Evolutionary conservation across 1,140 invertebrate genomes (phyloP).

Genomic region (Polypedilum vanderplanki): DNA sequence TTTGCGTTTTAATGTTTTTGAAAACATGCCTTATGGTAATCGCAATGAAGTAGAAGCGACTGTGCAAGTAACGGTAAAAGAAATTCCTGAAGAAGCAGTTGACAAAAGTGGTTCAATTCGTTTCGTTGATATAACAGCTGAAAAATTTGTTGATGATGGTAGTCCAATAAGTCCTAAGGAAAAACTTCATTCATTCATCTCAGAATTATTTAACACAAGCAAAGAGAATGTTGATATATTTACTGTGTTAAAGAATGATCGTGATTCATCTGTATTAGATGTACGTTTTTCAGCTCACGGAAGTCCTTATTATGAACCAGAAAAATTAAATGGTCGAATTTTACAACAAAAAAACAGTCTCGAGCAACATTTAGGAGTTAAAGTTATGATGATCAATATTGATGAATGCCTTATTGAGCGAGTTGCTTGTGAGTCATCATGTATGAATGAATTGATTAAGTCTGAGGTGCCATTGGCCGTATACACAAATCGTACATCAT

Average conservation of each 20-base stretch:
- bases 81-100: slow-evolving; percentile 83
- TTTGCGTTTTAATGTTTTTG: slow-evolving; percentile 64
- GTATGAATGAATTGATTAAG: slow-evolving; percentile 63
- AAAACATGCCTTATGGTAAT: slow-evolving; percentile 47
- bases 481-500: slow-evolving; percentile 82
- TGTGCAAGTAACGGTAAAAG: slow-evolving; percentile 76
- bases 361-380: slow-evolving; percentile 60
- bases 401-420: slow-evolving; percentile 77
- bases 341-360: slow-evolving; percentile 58
- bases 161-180: slow-evolving; percentile 62
- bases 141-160: slow-evolving; percentile 70
- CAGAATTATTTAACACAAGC: slow-evolving; percentile 66
- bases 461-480: slow-evolving; percentile 66
- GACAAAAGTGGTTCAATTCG: slow-evolving; percentile 82
- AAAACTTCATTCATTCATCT: slow-evolving; percentile 57
- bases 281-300: slow-evolving; percentile 86
- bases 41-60: slow-evolving; percentile 64
- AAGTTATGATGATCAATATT: slow-evolving; percentile 77
- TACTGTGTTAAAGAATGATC: slow-evolving; percentile 66
- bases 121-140: slow-evolving; percentile 69
- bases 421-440: slow-evolving; percentile 61
- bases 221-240: slow-evolving; percentile 85
- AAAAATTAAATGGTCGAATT: slow-evolving; percentile 75
- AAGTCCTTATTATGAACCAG: slow-evolving; percentile 80
- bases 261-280: slow-evolving; percentile 57